Conservation (phyloP, 2,888 invertebrate genomes). For the Acleris sparsana region DNA sequence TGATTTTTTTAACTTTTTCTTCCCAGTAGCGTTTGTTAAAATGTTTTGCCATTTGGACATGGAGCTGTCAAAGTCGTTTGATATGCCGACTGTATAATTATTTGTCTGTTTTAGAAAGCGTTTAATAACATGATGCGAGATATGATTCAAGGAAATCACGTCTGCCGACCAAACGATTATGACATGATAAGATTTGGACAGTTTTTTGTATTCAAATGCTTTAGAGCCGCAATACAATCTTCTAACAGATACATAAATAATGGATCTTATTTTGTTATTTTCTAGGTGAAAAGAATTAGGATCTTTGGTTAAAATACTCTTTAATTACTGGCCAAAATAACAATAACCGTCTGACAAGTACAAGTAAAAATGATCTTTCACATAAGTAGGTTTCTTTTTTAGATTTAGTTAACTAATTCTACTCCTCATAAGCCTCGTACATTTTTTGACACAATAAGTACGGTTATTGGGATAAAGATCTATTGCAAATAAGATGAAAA, state of each 20-base stretch:
- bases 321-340: too few relatives aligned
- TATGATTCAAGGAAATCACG: slow-evolving; percentile 56
- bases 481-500: too few relatives aligned
- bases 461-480: too few relatives aligned
- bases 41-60: slow-evolving; percentile 66
- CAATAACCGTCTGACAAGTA: too few relatives aligned
- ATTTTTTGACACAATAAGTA: too few relatives aligned
- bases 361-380: too few relatives aligned
- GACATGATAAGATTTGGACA: slow-evolving; percentile 65
- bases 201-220: neutral
- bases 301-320: too few relatives aligned
- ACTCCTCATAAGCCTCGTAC: too few relatives aligned
- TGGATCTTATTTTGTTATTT: too few relatives aligned
- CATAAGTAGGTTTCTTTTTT: too few relatives aligned
- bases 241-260: neutral
- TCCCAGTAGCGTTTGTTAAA: slow-evolving; percentile 39
- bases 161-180: slow-evolving; percentile 57
- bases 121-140: slow-evolving; percentile 67
- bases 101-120: slow-evolving; percentile 72
- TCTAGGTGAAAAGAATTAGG: too few relatives aligned
- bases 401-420: too few relatives aligned
- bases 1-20: slow-evolving; percentile 24
- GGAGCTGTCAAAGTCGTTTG: slow-evolving; percentile 73
- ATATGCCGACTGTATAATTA: slow-evolving; percentile 71
- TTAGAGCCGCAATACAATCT: neutral